Percentiles rank a stretch among this genome's conserved stretches.
phyloP scores from a whole-genome alignment of 2,113 vertebrate species.

The Megaptera novaeangliae region DNA sequence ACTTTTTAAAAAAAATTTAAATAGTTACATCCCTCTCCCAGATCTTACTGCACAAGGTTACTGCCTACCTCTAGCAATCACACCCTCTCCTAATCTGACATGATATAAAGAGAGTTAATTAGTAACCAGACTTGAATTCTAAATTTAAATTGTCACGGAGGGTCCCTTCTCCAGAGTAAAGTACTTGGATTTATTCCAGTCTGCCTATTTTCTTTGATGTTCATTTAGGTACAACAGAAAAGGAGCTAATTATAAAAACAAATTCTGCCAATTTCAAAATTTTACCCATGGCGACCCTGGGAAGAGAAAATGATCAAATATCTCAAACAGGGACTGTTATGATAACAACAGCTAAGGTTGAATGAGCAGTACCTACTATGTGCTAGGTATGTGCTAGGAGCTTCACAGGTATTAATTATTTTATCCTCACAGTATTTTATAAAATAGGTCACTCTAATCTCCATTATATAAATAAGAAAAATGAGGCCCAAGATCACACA shows the following conservation, averaged over 20 bases:
- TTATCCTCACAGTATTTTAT: neutral
- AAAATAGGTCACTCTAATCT: neutral
- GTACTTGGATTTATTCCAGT: neutral
- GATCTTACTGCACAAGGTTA: neutral
- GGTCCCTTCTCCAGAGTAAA: neutral
- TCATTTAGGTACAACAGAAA: neutral
- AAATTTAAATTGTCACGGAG: neutral
- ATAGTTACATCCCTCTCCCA: neutral
- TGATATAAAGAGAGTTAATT: neutral
- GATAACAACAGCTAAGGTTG: neutral
- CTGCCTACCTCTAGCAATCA: neutral
- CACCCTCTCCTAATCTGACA: neutral
- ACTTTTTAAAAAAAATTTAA: neutral
- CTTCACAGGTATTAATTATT: neutral
- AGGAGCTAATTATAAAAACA: neutral
- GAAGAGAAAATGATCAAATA: neutral
- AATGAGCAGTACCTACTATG: neutral
- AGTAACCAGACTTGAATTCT: neutral
- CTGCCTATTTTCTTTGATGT: neutral
- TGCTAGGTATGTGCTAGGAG: neutral
- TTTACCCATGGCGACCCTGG: neutral
- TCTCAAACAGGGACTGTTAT: neutral
- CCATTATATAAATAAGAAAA: neutral
- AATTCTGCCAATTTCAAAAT: neutral
- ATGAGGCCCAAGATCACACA: neutral